Evolutionary conservation across 1,140 invertebrate species (phyloP), one percentile per base, ranked within the genome.

Genomic region (Triops longicaudatus): DNA sequence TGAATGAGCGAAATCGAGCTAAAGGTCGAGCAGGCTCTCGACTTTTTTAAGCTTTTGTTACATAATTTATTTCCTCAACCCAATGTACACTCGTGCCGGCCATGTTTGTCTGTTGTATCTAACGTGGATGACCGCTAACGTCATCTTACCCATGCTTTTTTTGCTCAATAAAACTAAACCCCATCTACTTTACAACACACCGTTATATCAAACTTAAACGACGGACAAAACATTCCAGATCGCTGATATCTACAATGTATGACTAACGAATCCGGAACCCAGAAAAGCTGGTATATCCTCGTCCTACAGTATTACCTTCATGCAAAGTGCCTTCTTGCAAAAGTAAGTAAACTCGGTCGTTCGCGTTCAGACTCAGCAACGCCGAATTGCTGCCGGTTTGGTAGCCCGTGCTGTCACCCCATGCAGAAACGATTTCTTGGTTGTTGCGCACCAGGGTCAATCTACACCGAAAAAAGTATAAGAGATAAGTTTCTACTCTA

Each of bases 231-330:
- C 31, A 37, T 37, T 37, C 7, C 31, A 37, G 31, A 37, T 7
- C 31, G 31, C 31, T 7, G 31, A 37, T 37, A 37, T 37, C 31
- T 37, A 37, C 31, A 37, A 4, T 37, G 14, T 63, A 17, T 22
- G 50, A 63, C 50, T 78, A 81, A 28, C 71, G 74, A 27, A 81
- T 79, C 43, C 78, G 78, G 42, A 80, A 81, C 26, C 80, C 80
- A 11, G 78, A 78, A 76, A 81, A 80, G 27, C 78, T 79, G 31
- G 79, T 81, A 44, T 81, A 81, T 14, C 79, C 80, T 37, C 79
- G 77, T 26, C 78, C 74, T 72, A 75, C 76, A 31, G 37, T 37
- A 2, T 78, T 73, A 7, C 73, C 50, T 73, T 81, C 80, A 27
- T 79, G 79, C 27, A 81, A 73, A 28, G 76, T 73, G 1, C 80